Conservation (phyloP, 2,113 vertebrate species). For the Hymenochirus boettgeri region DNA sequence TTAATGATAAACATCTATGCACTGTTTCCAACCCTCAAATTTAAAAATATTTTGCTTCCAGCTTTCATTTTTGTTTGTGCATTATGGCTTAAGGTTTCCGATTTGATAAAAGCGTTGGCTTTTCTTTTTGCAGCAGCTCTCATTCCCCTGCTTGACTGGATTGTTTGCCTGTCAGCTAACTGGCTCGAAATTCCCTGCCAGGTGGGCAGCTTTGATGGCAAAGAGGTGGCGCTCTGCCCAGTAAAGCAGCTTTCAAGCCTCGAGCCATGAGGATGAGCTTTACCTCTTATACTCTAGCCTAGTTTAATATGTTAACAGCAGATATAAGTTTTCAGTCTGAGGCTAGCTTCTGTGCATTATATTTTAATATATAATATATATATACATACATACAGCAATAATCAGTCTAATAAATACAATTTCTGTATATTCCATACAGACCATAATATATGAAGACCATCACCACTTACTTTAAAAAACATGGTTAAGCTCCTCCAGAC, state of each 20-base stretch:
- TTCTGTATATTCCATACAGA: too few species aligned
- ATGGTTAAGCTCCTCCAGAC: too few species aligned
- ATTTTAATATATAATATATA: too few species aligned
- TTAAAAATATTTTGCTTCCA: slow-evolving; percentile 21
- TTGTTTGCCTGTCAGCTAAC: slow-evolving; percentile 57
- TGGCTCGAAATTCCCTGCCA: slow-evolving; percentile 64
- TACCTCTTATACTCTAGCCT: slow-evolving; percentile 40
- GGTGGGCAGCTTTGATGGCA: slow-evolving; percentile 65
- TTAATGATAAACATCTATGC: too few species aligned
- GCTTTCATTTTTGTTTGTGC: slow-evolving; percentile 4
- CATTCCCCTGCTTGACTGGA: slow-evolving; percentile 57
- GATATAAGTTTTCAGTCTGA: too few species aligned
- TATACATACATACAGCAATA: too few species aligned
- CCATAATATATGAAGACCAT: too few species aligned
- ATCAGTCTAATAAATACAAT: too few species aligned
- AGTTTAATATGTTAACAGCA: slow-evolving; percentile 40
- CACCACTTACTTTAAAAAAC: too few species aligned
- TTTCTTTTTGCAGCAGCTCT: slow-evolving; percentile 60
- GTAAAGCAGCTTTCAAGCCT: slow-evolving; percentile 64
- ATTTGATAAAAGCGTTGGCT: slow-evolving; percentile 54
- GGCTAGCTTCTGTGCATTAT: too few species aligned
- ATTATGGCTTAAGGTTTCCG: slow-evolving; percentile 24
- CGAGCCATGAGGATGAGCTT: slow-evolving; percentile 62
- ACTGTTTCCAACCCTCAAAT: too few species aligned
- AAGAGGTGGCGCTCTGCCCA: slow-evolving; percentile 62